A percentile compares a stretch with the other conserved stretches of the same genome.
Evolutionary conservation across 2,113 vertebrate genomes (phyloP).

Genomic region (Danionella cerebrum): DNA sequence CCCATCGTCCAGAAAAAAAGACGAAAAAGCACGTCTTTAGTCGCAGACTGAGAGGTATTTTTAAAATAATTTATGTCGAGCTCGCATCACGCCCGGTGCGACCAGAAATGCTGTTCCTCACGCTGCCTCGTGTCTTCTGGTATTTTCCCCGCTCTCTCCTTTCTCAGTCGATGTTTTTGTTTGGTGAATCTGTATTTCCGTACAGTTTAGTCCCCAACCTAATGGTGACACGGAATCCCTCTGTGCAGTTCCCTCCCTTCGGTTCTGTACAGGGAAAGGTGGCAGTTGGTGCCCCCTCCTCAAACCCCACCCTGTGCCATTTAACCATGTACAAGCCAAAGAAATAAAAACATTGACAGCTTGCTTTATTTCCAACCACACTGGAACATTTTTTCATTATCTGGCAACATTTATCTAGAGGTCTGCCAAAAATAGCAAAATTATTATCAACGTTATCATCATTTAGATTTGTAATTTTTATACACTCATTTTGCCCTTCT

Average conservation of each 20-base stretch:
- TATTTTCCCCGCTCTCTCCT: background rate
- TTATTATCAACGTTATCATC: too few relatives aligned
- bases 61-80: slow-evolving; percentile 12
- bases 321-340: slow-evolving; percentile 34
- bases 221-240: slow-evolving; percentile 24
- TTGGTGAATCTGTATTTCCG: slow-evolving; percentile 23
- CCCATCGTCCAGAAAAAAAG: background rate
- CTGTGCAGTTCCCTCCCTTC: slow-evolving; percentile 17
- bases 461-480: too few relatives aligned
- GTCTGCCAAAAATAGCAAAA: too few relatives aligned
- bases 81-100: background rate
- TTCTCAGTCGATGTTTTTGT: slow-evolving; percentile 22
- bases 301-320: slow-evolving; percentile 41
- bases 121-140: slow-evolving; percentile 9
- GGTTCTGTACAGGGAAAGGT: slow-evolving; percentile 40
- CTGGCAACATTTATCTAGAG: too few relatives aligned
- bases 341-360: too few relatives aligned
- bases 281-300: slow-evolving; percentile 41
- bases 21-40: slow-evolving; percentile 4
- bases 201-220: slow-evolving; percentile 29
- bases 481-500: too few relatives aligned
- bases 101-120: slow-evolving; percentile 1
- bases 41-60: background rate
- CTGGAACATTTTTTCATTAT: too few relatives aligned
- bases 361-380: too few relatives aligned